Base-by-base conservation (phyloP, 2,797 vertebrate species). In the Delichon dasypus region DNA sequence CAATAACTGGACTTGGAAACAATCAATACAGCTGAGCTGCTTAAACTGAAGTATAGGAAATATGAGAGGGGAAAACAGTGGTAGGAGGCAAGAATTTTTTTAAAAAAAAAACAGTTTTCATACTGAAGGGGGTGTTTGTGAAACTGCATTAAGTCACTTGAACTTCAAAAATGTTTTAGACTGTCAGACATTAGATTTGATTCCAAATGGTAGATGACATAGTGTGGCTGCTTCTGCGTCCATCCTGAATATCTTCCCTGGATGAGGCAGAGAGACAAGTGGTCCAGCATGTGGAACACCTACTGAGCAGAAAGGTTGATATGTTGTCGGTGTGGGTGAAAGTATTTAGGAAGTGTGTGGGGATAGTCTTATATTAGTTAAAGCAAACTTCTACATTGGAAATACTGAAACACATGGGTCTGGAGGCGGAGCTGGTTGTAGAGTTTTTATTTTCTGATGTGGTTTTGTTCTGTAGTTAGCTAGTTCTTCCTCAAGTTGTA, bases 381-480 rank as follows among this genome's bases (percentile, higher is more conserved):
- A 77, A 67, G 13, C n/a, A 70, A 36, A 26, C 10, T 44, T 55
- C 2, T 16, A 0, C 18, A 0, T 27, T 91, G 48, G 73, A 76
- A 79, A 77, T 86, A 51, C 36, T 75, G 38, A 72, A 92, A 34
- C 54, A 29, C 25, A 5, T 1, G 16, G 7, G 29, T 91, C 73
- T 73, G 61, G 16, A 57, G 58, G 54, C 73, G 72, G 66, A 84
- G 73, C n/a, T 78, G 54, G n/a, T 61, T 32, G 16, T 48, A 42
- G 34, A 68, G 36, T 34, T 87, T 54, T 68, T 48, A 1, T 94
- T 88, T 92, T 92, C 66, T 88, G 26, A 40, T 93, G 73, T 90
- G 91, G 82, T 77, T 93, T 92, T 70, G 10, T 86, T 81, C 21
- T 67, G 66, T 51, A 73, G 48, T 70, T 86, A 58, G 23, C 44